A percentile compares a stretch with the other conserved stretches of the same genome.
These are phyloP conservation scores for human DNA, from an alignment of 2,113 vertebrate species.

Conservation along the genomic window DNA sequence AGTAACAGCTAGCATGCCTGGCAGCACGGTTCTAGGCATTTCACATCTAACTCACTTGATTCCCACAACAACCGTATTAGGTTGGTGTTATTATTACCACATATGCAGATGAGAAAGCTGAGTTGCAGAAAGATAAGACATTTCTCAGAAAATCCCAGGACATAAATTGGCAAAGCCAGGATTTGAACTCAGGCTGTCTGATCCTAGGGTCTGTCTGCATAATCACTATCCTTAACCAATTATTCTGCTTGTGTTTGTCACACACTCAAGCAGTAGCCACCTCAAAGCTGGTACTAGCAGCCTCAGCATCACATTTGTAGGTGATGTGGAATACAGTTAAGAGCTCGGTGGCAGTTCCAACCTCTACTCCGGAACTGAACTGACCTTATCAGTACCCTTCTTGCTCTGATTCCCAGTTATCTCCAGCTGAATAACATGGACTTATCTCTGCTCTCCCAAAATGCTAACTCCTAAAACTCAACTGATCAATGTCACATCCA, in stretches of 20 bases:
- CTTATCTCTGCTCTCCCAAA: neutral
- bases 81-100: neutral
- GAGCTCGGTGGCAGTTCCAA: neutral
- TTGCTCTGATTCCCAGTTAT: neutral
- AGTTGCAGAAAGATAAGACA: neutral
- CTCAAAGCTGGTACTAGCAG: neutral
- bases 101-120: neutral
- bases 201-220: neutral
- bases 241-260: neutral
- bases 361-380: neutral
- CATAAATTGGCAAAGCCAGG: neutral
- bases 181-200: neutral
- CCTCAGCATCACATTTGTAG: neutral
- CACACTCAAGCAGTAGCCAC: neutral
- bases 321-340: neutral
- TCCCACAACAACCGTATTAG: neutral
- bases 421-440: neutral
- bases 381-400: neutral
- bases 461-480: neutral
- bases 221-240: neutral
- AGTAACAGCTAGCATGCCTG: neutral
- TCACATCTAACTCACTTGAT: neutral
- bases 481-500: neutral
- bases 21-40: neutral
- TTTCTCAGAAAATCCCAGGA: neutral